Conservation (phyloP, 1,140 invertebrate genomes). For the Drosophila albomicans region DNA sequence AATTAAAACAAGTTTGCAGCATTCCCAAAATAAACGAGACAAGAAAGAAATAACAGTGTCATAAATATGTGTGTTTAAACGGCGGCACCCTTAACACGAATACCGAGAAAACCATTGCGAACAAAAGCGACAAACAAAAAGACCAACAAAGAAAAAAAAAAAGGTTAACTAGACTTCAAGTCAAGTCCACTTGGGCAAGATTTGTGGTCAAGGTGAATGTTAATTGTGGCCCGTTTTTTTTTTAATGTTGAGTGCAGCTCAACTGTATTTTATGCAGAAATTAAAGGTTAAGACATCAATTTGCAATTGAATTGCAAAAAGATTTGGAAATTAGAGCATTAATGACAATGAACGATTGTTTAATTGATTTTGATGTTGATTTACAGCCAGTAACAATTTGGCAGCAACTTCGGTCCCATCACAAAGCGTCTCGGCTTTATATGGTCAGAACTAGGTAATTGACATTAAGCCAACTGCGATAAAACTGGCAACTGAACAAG, state of each 20-base stretch:
- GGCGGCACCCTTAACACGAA: conserved; percentile 44
- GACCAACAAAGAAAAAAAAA: neutral
- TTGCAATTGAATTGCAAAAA: conserved; percentile 21
- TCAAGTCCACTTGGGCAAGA: conserved; percentile 42
- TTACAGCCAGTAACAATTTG: conserved; percentile 19
- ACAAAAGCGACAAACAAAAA: conserved; percentile 16
- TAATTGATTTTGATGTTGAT: conserved; percentile 32
- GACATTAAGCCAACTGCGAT: conserved; percentile 50
- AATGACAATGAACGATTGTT: conserved; percentile 16
- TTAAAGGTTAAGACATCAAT: conserved; percentile 46
- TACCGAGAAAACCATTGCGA: conserved; percentile 19
- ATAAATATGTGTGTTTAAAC: conserved; percentile 36
- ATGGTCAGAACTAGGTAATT: conserved; percentile 60
- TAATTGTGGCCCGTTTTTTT: conserved; percentile 34
- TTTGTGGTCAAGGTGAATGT: conserved; percentile 35
- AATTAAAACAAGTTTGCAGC: conserved; percentile 23
- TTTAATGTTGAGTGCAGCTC: conserved; percentile 29
- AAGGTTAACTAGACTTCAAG: conserved; percentile 30
- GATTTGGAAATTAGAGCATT: neutral
- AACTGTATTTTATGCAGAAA: conserved; percentile 39
- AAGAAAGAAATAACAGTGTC: conserved; percentile 12
- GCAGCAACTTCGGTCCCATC: conserved; percentile 6
- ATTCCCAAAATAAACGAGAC: conserved; percentile 1
- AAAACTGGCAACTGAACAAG: conserved; percentile 33
- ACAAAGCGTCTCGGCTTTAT: conserved; percentile 24